A percentile compares a stretch with the other conserved stretches of the same genome.
Conservation (phyloP, 1,140 invertebrate genomes). For the Caenorhabditis brenneri region DNA sequence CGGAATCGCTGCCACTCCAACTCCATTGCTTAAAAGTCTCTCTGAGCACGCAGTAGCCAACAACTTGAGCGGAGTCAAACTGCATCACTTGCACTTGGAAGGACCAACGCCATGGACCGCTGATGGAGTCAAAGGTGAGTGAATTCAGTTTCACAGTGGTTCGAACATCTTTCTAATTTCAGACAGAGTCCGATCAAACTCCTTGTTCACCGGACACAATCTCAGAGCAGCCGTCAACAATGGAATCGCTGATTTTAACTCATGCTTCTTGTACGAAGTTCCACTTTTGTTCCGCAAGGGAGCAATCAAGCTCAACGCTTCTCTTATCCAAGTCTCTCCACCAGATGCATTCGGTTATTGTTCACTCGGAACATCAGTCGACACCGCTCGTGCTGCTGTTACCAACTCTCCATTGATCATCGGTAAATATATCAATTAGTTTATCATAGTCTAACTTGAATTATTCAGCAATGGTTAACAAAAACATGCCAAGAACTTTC, state of each 20-base stretch:
- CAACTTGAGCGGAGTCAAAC: slow-evolving; percentile 79
- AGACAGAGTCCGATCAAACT: slow-evolving; percentile 81
- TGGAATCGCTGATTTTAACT: slow-evolving; percentile 82
- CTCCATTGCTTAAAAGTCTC: slow-evolving; percentile 80
- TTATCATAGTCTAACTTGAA: not conserved
- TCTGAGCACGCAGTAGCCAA: slow-evolving; percentile 80
- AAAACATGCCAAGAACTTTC: slow-evolving; percentile 85
- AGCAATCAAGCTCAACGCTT: slow-evolving; percentile 83
- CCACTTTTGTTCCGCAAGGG: slow-evolving; percentile 84
- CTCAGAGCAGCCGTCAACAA: slow-evolving; percentile 83
- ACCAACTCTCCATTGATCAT: slow-evolving; percentile 85
- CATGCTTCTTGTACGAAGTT: slow-evolving; percentile 90
- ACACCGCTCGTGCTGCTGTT: slow-evolving; percentile 84
- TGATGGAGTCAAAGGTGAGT: slow-evolving; percentile 81
- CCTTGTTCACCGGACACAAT: slow-evolving; percentile 89
- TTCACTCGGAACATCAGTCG: slow-evolving; percentile 88
- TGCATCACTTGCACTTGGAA: slow-evolving; percentile 93
- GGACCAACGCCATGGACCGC: slow-evolving; percentile 81
- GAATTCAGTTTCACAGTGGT: slow-evolving; percentile 63
- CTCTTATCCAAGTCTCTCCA: slow-evolving; percentile 84
- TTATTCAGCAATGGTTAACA: slow-evolving; percentile 78
- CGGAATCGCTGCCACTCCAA: slow-evolving; percentile 89
- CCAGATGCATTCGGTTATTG: slow-evolving; percentile 88
- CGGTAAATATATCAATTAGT: slow-evolving; percentile 75
- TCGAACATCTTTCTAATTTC: slow-evolving; percentile 51